These are phyloP conservation scores for Herpetotheres cachinnans DNA, from an alignment of 2,113 vertebrate species.

Conservation along the genomic window DNA sequence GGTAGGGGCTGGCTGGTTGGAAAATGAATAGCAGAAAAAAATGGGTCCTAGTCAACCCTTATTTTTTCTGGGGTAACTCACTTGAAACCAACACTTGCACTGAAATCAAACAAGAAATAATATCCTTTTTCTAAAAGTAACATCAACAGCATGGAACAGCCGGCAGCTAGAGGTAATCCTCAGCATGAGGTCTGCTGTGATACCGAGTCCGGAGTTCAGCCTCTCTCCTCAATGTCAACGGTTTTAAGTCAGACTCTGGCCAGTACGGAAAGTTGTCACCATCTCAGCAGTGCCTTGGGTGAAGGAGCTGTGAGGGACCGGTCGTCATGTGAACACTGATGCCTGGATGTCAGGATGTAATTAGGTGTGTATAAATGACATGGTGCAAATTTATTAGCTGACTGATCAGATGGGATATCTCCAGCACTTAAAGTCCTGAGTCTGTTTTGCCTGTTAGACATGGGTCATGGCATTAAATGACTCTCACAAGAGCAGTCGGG, in stretches of 20 bases:
- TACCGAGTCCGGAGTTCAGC: background rate
- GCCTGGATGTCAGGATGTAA: background rate
- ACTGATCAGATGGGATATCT: background rate
- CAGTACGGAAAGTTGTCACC: background rate
- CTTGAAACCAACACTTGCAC: background rate
- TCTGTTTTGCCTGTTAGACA: background rate
- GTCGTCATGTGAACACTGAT: background rate
- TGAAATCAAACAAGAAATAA: background rate
- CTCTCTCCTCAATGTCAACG: fast-evolving
- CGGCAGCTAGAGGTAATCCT: background rate
- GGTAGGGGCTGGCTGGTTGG: background rate
- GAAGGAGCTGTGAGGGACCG: fast-evolving
- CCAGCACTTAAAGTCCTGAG: background rate
- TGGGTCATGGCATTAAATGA: background rate
- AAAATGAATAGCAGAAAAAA: background rate
- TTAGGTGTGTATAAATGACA: background rate
- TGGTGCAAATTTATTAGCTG: background rate
- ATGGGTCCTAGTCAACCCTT: background rate
- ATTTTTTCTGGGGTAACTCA: background rate
- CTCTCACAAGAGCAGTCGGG: background rate
- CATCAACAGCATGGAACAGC: background rate
- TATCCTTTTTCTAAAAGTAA: background rate
- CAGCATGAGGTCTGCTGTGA: background rate
- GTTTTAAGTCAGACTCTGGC: background rate
- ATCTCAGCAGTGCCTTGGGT: too few relatives aligned